Conservation (phyloP, 2,888 invertebrate species). For the Noctua janthina region DNA sequence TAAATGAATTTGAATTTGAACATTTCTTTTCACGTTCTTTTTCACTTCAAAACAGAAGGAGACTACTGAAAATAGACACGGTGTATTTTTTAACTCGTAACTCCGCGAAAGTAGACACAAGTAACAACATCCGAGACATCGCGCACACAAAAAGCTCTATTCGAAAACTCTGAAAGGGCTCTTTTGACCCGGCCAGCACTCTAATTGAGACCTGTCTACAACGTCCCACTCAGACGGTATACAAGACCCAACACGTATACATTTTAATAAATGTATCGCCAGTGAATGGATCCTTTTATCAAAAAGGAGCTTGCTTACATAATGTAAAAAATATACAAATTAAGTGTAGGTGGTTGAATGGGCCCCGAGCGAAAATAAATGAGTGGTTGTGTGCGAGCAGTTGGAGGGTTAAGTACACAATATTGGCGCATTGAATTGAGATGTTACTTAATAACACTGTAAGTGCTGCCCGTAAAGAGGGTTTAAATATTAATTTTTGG, state of each 20-base stretch:
- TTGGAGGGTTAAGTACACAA: conserved; percentile 78
- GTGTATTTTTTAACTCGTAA: conserved; percentile 5
- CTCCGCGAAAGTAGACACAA: conserved; percentile 33
- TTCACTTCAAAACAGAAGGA: neutral
- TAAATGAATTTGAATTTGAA: too few relatives aligned
- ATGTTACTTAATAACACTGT: conserved; percentile 74
- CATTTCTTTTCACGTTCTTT: neutral
- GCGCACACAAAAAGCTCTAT: conserved; percentile 58
- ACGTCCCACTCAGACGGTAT: conserved; percentile 87
- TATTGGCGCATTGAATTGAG: conserved; percentile 80
- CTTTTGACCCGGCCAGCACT: conserved; percentile 64
- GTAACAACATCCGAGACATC: conserved; percentile 62
- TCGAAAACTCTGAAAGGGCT: conserved; percentile 63
- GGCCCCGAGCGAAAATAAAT: conserved; percentile 77
- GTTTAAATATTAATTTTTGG: conserved; percentile 57
- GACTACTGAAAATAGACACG: conserved; percentile 6
- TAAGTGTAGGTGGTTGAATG: conserved; percentile 87
- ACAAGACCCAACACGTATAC: conserved; percentile 83
- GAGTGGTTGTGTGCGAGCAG: conserved; percentile 72
- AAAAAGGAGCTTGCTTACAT: conserved; percentile 83
- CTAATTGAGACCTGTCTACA: conserved; percentile 69
- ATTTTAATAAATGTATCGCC: conserved; percentile 90
- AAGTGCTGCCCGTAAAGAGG: conserved; percentile 53
- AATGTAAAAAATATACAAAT: conserved; percentile 87
- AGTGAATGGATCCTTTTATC: conserved; percentile 87